These are phyloP conservation scores for Myotis pilosus DNA, from an alignment of 2,797 vertebrate species.

Conservation along the genomic window DNA sequence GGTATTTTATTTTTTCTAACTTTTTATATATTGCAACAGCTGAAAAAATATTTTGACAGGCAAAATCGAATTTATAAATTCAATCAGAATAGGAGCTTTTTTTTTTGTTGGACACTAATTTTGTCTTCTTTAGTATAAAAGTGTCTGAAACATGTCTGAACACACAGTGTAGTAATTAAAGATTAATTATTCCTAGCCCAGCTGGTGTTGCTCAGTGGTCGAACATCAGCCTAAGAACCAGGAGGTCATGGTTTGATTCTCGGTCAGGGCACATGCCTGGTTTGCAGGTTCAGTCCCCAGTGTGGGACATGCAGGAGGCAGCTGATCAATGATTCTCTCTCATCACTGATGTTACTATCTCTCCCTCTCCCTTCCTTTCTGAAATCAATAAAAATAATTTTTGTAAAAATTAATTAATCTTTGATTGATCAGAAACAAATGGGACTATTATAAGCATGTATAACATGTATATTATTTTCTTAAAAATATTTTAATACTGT, in stretches of 20 bases:
- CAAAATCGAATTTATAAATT: slow-evolving; percentile 10
- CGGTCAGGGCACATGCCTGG: no score
- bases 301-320: no score
- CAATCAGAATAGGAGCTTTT: neutral
- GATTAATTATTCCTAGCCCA: neutral
- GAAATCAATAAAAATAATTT: no score
- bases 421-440: slow-evolving; percentile 15
- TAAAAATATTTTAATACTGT: neutral
- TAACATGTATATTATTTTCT: neutral
- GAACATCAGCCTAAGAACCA: no score
- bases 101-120: neutral
- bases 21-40: neutral
- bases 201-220: no score
- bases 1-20: neutral
- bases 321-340: no score
- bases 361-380: no score
- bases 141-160: slow-evolving; percentile 28
- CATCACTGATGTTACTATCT: no score
- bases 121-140: neutral
- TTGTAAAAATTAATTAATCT: neutral
- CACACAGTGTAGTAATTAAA: neutral
- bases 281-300: no score
- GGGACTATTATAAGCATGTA: neutral
- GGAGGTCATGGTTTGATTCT: no score
- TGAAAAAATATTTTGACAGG: neutral